Evolutionary conservation across 2,113 vertebrate genomes (phyloP), one percentile per base, ranked within the genome.

Genomic region (Irena cyanogastra): DNA sequence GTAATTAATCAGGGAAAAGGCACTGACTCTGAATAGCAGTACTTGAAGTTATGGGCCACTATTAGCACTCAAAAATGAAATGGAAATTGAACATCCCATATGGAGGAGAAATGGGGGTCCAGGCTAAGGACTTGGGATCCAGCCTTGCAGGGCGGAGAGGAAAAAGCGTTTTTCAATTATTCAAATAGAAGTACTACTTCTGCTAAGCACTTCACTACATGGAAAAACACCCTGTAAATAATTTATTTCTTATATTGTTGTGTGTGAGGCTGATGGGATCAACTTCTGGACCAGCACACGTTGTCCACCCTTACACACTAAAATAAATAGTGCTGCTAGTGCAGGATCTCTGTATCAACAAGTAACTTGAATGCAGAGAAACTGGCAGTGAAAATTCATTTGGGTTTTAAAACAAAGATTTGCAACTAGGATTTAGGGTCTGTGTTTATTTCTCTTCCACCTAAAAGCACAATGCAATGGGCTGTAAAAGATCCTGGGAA

Each of bases 1-100:
- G 78, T 95, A 95, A 97, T 89, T 86, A 66, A 83, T 88, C 44
- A 72, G 72, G 31, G 77, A 90, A 92, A 76, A 92, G 59, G 88
- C 80, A 70, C 54, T 63, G 85, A 37, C 75, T 87, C 77, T 95
- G 44, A 97, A 93, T 71, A 87, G 77, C 7, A 17, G 64, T 56
- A 41, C 86, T 78, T 86, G 71, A 89, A 93, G 74, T 78, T 94
- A 85, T 47, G 71, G 75, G 61, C 50, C 13, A 4, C 74, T 93
- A 31, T 92, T 84, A 88, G 88, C 71, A 35, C 88, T 90, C 4
- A 9, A 72, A 75, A 75, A 79, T 19, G 8, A 60, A 69, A 90
- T 89, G 72, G 37, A 41, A 87, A 81, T 79, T 60, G 69, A 84
- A 33, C 21, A 23, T 35, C 57, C 20, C 5, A 5, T 83, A 42